phyloP scores from a whole-genome alignment of 2,888 invertebrate species.

The Subacronicta megacephala region DNA sequence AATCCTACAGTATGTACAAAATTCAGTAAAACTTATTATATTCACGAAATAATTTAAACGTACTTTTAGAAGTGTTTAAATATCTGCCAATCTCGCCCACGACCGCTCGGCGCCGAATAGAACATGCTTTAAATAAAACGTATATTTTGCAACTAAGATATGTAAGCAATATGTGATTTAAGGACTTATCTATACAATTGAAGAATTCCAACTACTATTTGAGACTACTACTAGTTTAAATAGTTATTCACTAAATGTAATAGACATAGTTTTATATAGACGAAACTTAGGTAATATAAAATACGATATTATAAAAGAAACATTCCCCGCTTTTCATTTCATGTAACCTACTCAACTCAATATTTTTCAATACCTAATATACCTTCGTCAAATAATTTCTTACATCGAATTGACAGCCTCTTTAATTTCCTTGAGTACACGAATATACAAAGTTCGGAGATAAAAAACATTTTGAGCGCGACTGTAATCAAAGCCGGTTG shows the following conservation, averaged over 20 bases:
- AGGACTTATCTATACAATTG: no score
- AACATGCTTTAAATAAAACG: conserved; percentile 60
- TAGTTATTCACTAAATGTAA: no score
- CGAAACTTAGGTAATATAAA: no score
- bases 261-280: no score
- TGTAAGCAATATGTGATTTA: background rate
- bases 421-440: conserved; percentile 34
- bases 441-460: conserved; percentile 8
- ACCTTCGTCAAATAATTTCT: conserved; percentile 28
- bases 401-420: conserved; percentile 24
- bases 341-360: background rate
- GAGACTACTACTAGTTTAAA: no score
- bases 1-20: conserved; percentile 45
- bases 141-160: conserved; percentile 25
- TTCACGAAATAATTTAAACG: conserved; percentile 64
- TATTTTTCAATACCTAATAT: conserved; percentile 13
- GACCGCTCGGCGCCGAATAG: conserved; percentile 59
- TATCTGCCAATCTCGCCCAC: conserved; percentile 70
- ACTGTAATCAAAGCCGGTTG: conserved; percentile 47
- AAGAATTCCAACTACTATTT: no score
- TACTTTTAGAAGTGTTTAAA: conserved; percentile 78
- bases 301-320: no score
- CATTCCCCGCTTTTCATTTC: no score
- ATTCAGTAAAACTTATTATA: conserved; percentile 41
- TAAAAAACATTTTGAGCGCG: conserved; percentile 24